Conservation (phyloP, 2,113 vertebrate genomes). For the Hipposideros armiger region DNA sequence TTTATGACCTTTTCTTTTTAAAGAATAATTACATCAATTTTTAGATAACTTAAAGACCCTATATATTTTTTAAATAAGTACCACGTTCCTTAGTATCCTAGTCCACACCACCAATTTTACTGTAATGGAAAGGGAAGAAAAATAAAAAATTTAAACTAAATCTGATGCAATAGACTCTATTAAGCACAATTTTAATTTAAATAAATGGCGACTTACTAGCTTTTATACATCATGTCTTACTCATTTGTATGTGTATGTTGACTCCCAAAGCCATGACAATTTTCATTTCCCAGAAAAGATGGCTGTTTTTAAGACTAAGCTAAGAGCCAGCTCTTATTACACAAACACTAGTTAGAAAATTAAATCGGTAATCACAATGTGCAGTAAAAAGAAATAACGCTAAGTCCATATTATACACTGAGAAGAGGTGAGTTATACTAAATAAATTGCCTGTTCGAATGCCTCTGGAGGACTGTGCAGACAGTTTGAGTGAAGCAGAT, state of each 20-base stretch:
- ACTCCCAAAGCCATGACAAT: neutral
- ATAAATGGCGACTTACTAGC: neutral
- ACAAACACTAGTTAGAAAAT: neutral
- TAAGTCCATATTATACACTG: neutral
- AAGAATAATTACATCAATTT: neutral
- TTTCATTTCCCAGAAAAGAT: neutral
- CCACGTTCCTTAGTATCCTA: neutral
- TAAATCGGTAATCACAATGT: constrained; percentile 28
- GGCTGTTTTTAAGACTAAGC: neutral
- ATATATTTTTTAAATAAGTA: neutral
- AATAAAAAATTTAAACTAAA: neutral
- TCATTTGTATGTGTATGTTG: neutral
- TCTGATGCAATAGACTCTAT: neutral
- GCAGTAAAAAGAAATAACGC: neutral
- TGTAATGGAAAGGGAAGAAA: neutral
- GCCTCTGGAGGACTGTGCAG: neutral
- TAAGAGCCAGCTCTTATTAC: neutral
- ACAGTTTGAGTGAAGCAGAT: neutral
- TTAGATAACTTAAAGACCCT: neutral
- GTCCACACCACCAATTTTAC: neutral
- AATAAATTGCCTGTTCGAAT: neutral
- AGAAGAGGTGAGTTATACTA: neutral
- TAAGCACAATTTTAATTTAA: neutral
- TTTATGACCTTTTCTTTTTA: neutral
- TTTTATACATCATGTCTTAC: neutral